Percentiles rank a stretch among this genome's conserved stretches.
Evolutionary conservation across 1,140 invertebrate genomes (phyloP).

Genomic region (Mercenaria mercenaria): DNA sequence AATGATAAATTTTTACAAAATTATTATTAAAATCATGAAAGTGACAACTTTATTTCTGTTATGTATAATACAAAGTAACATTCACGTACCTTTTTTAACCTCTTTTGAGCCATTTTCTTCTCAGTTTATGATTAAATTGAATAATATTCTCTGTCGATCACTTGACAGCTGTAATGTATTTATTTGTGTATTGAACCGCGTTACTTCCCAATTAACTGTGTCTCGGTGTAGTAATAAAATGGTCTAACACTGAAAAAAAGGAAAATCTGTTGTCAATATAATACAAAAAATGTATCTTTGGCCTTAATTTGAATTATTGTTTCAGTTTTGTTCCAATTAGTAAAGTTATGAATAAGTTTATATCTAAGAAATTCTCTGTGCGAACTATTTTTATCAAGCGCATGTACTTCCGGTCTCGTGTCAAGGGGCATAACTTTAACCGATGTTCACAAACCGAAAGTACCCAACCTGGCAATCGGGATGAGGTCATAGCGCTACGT

Average conservation of each 20-base stretch:
- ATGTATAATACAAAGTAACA: too few relatives aligned
- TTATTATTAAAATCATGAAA: too few relatives aligned
- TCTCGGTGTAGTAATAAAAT: neutral
- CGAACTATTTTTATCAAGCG: conserved; percentile 36
- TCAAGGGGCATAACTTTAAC: neutral
- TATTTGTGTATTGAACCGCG: conserved; percentile 38
- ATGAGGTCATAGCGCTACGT: conserved; percentile 44
- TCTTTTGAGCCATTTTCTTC: conserved; percentile 45
- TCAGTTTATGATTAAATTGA: neutral
- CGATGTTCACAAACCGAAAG: conserved; percentile 21
- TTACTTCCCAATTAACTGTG: neutral
- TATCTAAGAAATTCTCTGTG: too few relatives aligned
- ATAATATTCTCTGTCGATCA: neutral
- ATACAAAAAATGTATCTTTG: neutral
- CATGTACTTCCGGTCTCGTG: neutral
- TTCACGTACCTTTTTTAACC: conserved; percentile 32
- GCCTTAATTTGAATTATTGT: too few relatives aligned
- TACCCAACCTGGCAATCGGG: conserved; percentile 9
- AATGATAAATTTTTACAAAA: too few relatives aligned
- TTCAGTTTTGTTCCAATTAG: too few relatives aligned
- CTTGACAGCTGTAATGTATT: conserved; percentile 52
- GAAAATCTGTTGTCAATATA: too few relatives aligned
- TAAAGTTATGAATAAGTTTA: too few relatives aligned
- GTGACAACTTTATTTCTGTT: too few relatives aligned
- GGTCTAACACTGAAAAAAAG: neutral